Percentiles rank a stretch among this genome's conserved stretches.
Evolutionary conservation across 35 echinoderm and acorn worm genomes (phyloP).

Genomic region (Strongylocentrotus purpuratus): DNA sequence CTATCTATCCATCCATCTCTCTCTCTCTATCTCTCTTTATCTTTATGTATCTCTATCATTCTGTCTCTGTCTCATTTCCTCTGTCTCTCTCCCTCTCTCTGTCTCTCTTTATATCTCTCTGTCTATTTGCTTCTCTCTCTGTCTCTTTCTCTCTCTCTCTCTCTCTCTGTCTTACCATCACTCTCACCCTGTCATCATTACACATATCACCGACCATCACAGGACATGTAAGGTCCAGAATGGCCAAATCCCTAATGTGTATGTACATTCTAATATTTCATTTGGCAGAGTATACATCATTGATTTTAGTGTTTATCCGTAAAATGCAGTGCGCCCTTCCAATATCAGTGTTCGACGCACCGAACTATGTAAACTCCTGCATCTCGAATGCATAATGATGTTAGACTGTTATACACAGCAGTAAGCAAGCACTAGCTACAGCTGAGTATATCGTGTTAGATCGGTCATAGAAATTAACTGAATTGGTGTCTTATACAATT

Average conservation of each 20-base stretch:
- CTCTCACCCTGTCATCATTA: not conserved
- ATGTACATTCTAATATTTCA: conserved; percentile 48
- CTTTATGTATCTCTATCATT: not conserved
- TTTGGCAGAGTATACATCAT: conserved; percentile 1
- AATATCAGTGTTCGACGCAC: not conserved
- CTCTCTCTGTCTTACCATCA: not conserved
- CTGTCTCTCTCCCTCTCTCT: not conserved
- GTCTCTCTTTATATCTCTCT: not conserved
- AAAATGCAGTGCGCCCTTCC: not conserved
- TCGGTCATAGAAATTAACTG: not conserved
- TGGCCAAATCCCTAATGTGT: conserved; percentile 48
- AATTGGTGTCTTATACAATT: not conserved
- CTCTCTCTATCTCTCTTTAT: not conserved
- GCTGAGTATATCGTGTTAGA: not conserved
- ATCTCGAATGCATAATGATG: conserved; percentile 1
- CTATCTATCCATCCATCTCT: not conserved
- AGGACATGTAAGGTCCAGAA: not conserved
- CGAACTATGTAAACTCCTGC: not conserved
- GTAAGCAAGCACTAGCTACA: not conserved
- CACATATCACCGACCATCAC: conserved; percentile 22
- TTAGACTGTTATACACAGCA: not conserved
- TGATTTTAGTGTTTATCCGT: conserved; percentile 30
- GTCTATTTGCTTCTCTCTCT: not conserved
- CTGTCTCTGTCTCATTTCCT: not conserved
- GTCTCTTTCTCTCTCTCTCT: not conserved